These are phyloP conservation scores for Sycophaga agraensis DNA, from an alignment of 1,140 invertebrate genomes.

Conservation along the genomic window DNA sequence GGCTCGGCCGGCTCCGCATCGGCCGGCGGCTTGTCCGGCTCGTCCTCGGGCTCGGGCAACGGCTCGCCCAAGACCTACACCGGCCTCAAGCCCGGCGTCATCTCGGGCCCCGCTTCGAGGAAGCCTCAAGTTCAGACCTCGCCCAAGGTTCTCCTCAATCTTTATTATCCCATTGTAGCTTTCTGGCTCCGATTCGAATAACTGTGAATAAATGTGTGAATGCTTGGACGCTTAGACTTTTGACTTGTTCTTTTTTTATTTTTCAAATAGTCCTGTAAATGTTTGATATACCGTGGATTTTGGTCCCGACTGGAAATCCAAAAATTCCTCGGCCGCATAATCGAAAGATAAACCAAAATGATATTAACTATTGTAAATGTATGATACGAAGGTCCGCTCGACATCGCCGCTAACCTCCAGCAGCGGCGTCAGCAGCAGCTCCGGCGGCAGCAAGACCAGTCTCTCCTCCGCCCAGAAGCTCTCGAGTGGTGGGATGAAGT, in stretches of 20 bases:
- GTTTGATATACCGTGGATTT: no score
- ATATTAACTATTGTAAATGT: no score
- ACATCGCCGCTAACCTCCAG: slow-evolving; percentile 36
- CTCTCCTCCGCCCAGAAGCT: slow-evolving; percentile 56
- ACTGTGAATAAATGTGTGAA: no score
- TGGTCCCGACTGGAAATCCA: no score
- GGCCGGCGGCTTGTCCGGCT: slow-evolving; percentile 32
- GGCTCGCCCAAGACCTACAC: slow-evolving; percentile 76
- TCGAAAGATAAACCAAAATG: no score
- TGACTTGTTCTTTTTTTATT: no score
- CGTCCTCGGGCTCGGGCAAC: slow-evolving; percentile 46
- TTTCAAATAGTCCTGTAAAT: no score
- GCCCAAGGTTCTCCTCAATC: slow-evolving; percentile 46
- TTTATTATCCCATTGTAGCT: no score
- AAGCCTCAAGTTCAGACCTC: slow-evolving; percentile 64
- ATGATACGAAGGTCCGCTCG: slow-evolving; percentile 35
- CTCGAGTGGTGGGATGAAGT: slow-evolving; percentile 49
- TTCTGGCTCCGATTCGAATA: no score
- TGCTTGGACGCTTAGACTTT: no score
- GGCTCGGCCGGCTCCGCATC: slow-evolving; percentile 23
- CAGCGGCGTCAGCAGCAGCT: slow-evolving; percentile 42
- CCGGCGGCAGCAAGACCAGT: slow-evolving; percentile 37
- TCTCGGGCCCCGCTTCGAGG: slow-evolving; percentile 77
- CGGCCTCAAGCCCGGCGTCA: slow-evolving; percentile 80
- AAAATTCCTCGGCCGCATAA: no score